Base-by-base conservation (phyloP, 2,797 vertebrate species). In the Brachyrhaphis roseni region DNA sequence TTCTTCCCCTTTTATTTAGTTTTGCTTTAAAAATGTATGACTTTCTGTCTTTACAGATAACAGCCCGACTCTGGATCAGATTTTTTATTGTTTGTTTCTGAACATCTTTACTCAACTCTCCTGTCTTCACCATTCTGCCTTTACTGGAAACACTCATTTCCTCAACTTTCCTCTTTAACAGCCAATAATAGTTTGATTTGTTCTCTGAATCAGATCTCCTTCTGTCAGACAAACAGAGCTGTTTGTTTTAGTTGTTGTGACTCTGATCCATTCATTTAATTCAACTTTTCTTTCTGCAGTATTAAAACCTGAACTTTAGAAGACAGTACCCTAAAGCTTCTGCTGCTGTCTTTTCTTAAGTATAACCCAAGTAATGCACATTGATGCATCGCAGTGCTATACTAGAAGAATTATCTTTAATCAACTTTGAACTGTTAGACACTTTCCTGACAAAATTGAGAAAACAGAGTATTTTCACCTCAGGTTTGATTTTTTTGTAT, bases 81-180 rank as follows among this genome's bases (percentile, higher is more conserved):
- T 71, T 90, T 7, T 51, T 51, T 8, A 4, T 23, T 51, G 20
- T 72, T 45, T 43, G 23, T 70, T 70, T 45, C 41, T 45, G 41
- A 70, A 70, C 41, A 70, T n/a, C 11, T 43, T 78, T 75, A 57
- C 71, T 80, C 51, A 72, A 68, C 66, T 74, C 11, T 81, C 49
- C 68, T 55, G 39, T 53, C 76, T 20, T 84, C 86, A 89, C 84
- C 88, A 53, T 55, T 90, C 87, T 86, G 90, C 91, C 92, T 93
- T 92, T 74, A 82, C 74, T 79, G 82, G 82, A 57, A 90, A 82
- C 79, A 82, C 66, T 83, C 28, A 20, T 82, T 84, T 82, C 39
- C 45, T 57, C 59, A 55, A 70, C 45, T 46, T 74, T 71, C 77
- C 74, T 78, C 72, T 73, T 84, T 72, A 72, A 84, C 51, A 75